Conservation (phyloP, 1,140 invertebrate genomes). For the Papilio aristodemus region DNA sequence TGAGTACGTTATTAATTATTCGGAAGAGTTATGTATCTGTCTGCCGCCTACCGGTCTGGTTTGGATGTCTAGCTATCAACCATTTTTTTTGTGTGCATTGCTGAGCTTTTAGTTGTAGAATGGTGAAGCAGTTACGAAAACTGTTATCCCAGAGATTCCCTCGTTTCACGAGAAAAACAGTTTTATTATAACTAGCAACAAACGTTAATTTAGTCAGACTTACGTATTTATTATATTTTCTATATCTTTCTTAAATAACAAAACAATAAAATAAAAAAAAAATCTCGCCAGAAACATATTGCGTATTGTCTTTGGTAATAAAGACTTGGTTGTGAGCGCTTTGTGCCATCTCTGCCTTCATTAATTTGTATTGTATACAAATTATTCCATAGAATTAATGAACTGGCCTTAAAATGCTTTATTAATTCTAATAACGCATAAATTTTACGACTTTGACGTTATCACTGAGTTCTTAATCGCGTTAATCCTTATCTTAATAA, state of each 20-base stretch:
- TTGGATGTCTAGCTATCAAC: too few species aligned
- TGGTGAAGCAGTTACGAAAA: conserved; percentile 2
- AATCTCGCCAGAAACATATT: background rate
- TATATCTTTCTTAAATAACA: background rate
- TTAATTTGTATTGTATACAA: conserved; percentile 1
- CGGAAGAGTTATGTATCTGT: too few species aligned
- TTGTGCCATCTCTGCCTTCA: background rate
- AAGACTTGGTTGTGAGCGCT: background rate
- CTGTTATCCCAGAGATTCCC: too few species aligned
- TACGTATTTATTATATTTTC: too few species aligned
- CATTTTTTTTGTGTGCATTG: too few species aligned
- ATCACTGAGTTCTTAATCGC: background rate
- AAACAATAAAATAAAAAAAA: background rate
- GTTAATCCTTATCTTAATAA: too few species aligned
- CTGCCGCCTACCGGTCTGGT: too few species aligned
- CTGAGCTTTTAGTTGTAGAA: too few species aligned
- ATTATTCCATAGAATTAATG: background rate
- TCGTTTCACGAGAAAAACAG: too few species aligned
- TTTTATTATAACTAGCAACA: too few species aligned
- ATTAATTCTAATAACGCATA: background rate
- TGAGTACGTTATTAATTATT: too few species aligned
- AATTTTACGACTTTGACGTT: background rate
- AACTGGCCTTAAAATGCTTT: background rate
- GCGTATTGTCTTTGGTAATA: conserved; percentile 2
- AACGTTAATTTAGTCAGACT: too few species aligned